Evolutionary conservation across 2,888 invertebrate species (phyloP), one percentile per base, ranked within the genome.

Genomic region (Carpatolechia fugitivella): DNA sequence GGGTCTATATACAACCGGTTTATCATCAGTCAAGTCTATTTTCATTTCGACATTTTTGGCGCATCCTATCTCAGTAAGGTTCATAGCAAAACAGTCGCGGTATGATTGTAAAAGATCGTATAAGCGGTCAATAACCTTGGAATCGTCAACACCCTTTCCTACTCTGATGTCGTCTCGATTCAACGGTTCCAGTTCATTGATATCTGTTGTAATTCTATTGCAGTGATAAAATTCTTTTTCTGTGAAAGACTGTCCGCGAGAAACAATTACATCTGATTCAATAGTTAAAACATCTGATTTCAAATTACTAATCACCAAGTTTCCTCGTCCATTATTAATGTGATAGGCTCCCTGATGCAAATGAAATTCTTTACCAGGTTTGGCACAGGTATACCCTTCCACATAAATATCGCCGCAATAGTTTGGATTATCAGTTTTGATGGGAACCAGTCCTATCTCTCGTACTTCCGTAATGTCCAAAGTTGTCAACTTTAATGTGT

Each of bases 1-100:
- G 0, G 65, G 65, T 6, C 61, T 49, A 31, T 63, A 65, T 4
- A 65, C 60, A 0, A 65, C 56, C 0, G 63, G 65, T 16, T 18
- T 62, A 8, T 60, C 40, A 24, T 65, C 65, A 0, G 29, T 31
- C 5, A 65, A 16, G 0, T 61, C 57, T n/a, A 65, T 61, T 1
- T 20, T 35, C 61, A 66, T 64, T 47, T 60, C 57, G 3, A 51
- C 30, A 24, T 54, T 46, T 13, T 52, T 49, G 0, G 52, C 51
- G 31, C 60, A 58, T 0, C 65, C 62, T 54, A 65, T 30, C 41
- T 65, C 63, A 3, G 24, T 40, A 1, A 65, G 51, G 14, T 40
- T 35, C 7, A 41, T 33, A n/a, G 31, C 31, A 31, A 57, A 31
- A 38, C 55, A 51, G 16, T 38, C 35, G 10, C 54, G 35, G 14